A percentile compares a stretch with the other conserved stretches of the same genome.
Conservation (phyloP, 1,140 invertebrate species). For the Pachyrhynchus sulphureomaculatus region DNA sequence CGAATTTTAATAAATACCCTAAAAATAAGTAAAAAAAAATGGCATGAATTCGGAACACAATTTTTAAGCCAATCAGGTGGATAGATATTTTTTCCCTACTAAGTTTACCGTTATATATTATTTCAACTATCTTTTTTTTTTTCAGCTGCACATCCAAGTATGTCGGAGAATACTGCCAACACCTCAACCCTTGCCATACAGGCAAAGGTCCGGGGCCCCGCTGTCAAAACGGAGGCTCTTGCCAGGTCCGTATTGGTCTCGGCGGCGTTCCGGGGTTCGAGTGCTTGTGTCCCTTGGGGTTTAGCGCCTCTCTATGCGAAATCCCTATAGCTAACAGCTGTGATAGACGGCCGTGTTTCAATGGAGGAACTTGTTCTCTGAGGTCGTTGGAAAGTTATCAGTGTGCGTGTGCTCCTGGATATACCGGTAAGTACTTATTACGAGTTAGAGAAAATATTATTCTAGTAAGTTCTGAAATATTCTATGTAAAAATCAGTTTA, state of each 20-base stretch:
- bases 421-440: conserved; percentile 70
- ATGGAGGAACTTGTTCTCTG: conserved; percentile 82
- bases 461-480: no score
- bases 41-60: no score
- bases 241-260: conserved; percentile 70
- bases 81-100: no score
- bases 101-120: no score
- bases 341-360: conserved; percentile 81
- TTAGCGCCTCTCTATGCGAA: conserved; percentile 90
- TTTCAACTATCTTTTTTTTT: conserved; percentile 50
- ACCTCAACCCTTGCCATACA: conserved; percentile 88
- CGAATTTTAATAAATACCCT: no score
- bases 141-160: conserved; percentile 89
- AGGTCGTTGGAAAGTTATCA: conserved; percentile 75
- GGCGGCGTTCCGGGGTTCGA: conserved; percentile 72
- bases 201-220: conserved; percentile 66
- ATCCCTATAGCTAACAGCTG: conserved; percentile 87
- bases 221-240: conserved; percentile 92
- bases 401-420: conserved; percentile 81
- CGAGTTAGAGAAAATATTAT: no score
- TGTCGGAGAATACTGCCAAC: conserved; percentile 92
- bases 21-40: no score
- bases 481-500: no score
- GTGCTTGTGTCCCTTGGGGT: conserved; percentile 88
- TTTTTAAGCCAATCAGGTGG: no score